Conservation (phyloP, 2,113 vertebrate genomes). For the Anhinga rufa region DNA sequence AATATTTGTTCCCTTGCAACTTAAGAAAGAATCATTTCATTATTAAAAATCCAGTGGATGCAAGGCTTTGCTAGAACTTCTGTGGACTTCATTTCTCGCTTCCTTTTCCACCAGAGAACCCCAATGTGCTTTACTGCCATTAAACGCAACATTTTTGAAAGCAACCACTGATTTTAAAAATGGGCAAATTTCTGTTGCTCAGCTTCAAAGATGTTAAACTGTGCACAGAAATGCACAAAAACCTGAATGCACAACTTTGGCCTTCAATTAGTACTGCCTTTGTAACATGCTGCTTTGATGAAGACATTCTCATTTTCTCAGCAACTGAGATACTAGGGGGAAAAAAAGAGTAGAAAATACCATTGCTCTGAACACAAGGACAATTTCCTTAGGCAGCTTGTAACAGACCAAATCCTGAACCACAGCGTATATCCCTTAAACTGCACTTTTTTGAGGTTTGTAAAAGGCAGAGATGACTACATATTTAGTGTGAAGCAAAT, state of each 20-base stretch:
- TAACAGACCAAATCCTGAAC: background rate
- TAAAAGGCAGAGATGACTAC: background rate
- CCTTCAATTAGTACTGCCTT: background rate
- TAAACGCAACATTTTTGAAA: background rate
- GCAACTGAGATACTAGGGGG: background rate
- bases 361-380: background rate
- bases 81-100: background rate
- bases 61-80: background rate
- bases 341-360: background rate
- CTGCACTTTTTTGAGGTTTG: background rate
- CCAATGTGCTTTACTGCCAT: background rate
- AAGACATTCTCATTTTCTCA: background rate
- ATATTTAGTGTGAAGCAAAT: background rate
- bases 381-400: background rate
- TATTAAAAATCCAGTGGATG: background rate
- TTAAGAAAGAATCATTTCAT: background rate
- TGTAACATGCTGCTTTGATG: background rate
- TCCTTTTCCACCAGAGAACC: background rate
- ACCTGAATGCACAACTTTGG: background rate
- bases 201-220: background rate
- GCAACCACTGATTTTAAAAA: background rate
- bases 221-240: background rate
- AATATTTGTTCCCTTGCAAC: background rate
- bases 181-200: background rate
- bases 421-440: background rate